Evolutionary conservation across 2,888 invertebrate species (phyloP), one percentile per base, ranked within the genome.

Genomic region (Nomada hirtipes): DNA sequence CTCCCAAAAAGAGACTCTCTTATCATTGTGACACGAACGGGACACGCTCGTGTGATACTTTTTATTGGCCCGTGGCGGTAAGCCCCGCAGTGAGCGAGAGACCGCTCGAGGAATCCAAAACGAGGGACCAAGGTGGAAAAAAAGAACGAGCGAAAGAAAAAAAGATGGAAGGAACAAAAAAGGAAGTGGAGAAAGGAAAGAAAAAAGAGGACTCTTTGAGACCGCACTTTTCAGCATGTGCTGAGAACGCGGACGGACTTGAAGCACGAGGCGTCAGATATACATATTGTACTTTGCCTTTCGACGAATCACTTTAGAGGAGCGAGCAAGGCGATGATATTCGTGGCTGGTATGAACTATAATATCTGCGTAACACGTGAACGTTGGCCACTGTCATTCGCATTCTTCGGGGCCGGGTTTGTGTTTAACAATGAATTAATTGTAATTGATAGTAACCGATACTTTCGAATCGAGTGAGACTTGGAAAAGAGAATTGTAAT

Each of bases 271-370:
- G 83, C 80, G 84, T 74, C 82, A 82, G 74, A 84, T 85, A 84
- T 85, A 36, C 36, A 7, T 36, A 80, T 85, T 79, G 83, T 85
- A 83, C 85, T 85, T 85, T 86, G 86, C 85, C 86, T 83, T 74
- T 86, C 85, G 76, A 83, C 83, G 85, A 74, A 71, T 83, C 82
- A 79, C 73, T 85, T 80, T 74, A 44, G 67, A 64, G 57, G 71
- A 64, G 76, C 67, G 64, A 69, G 71, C 61, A 52, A 36, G 42
- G 47, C 61, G 20, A 80, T 44, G 47, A 70, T 64, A 73, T 76
- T 82, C 76, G 61, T 73, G 69, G 57, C 18, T 13, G 73, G 53
- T 76, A 65, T 69, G 64, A 83, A 82, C 78, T 78, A 72, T 69
- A 64, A 76, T 72, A 68, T 57, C 20, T 50, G n/a, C 13, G 36